A percentile compares a stretch with the other conserved stretches of the same genome.
Conservation (phyloP, 2,888 invertebrate genomes). For the Eudemis profundana region DNA sequence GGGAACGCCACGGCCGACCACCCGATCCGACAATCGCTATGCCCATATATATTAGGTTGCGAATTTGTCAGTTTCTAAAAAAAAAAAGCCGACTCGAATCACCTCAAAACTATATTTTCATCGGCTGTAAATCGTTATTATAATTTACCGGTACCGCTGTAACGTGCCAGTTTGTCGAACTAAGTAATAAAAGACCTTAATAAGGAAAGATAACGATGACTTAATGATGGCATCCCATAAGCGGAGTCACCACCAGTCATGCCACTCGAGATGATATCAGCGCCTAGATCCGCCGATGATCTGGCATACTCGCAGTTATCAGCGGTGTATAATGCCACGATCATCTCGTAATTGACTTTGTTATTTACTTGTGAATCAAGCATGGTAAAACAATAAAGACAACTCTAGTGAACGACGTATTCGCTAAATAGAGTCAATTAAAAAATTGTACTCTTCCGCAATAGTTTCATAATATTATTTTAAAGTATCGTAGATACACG, state of each 20-base stretch:
- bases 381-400: too few relatives aligned
- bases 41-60: too few relatives aligned
- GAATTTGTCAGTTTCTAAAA: too few relatives aligned
- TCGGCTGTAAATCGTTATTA: background rate
- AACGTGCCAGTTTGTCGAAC: background rate
- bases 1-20: too few relatives aligned
- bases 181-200: background rate
- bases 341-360: background rate
- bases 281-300: conserved; percentile 6
- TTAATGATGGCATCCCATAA: conserved; percentile 36
- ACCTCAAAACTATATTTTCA: too few relatives aligned
- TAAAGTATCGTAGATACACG: too few relatives aligned
- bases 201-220: conserved; percentile 17
- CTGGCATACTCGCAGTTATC: background rate
- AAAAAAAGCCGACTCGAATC: too few relatives aligned
- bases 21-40: too few relatives aligned
- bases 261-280: conserved; percentile 32
- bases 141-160: background rate
- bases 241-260: conserved; percentile 9
- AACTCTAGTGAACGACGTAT: too few relatives aligned
- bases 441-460: too few relatives aligned
- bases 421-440: too few relatives aligned
- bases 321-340: background rate
- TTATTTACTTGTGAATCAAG: background rate
- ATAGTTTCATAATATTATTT: too few relatives aligned